Evolutionary conservation across 2,888 invertebrate genomes (phyloP), one percentile per base, ranked within the genome.

Genomic region (Bombylius discolor): DNA sequence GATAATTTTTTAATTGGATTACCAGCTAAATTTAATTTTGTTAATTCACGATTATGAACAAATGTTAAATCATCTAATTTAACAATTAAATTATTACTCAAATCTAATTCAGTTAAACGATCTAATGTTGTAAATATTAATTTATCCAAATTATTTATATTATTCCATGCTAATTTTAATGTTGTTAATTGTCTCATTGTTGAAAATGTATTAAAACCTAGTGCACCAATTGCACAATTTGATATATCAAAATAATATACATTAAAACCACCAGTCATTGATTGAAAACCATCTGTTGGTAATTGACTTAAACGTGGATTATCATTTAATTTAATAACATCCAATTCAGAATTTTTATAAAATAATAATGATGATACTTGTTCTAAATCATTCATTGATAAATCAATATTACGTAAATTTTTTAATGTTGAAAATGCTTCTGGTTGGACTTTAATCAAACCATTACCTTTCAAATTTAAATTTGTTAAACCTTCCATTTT

Each of bases 241-340:
- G 85, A 82, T 31, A 87, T 82, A 62, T 89, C 88, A 65, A 89
- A 81, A 48, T 79, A 77, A 67, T 83, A 83, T 58, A 84, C 79
- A 60, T 81, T 81, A 65, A 80, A 82, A 65, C 78, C 76, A 55
- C 79, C 79, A 45, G 78, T 79, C 36, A 77, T 77, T 62, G 81
- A 79, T 61, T 78, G 78, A 69, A 88, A 87, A 47, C 85, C 82
- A 61, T 81, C 78, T 23, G 71, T 76, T 1, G 87, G 87, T 56
- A 90, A 72, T 58, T 79, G 79, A 64, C 79, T 80, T 48, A 90
- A 72, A 50, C 77, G 76, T 4, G 82, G 81, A 67, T 89, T 89
- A 62, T 85, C 81, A 60, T 83, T 85, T 67, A 89, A 78, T 61
- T 82, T 78, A 59, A 89, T 78, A 61, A 82, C 81, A 63, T 85